Percentiles rank a stretch among this genome's conserved stretches.
Evolutionary conservation across 2,797 vertebrate species (phyloP).

Genomic region (Synaphobranchus kaupii): DNA sequence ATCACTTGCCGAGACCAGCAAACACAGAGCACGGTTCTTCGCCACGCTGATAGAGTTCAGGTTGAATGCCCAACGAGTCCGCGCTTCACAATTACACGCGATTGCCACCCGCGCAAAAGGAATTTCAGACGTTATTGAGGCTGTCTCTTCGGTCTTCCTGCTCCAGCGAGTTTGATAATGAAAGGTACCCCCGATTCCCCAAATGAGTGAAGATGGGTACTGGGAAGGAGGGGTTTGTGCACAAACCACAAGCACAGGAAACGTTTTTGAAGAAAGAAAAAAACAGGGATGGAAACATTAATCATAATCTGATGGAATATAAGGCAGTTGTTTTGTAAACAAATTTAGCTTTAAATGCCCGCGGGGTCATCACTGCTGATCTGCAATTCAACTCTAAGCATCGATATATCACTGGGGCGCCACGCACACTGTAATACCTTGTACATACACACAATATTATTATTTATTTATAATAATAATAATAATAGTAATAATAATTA

Average conservation of each 20-base stretch:
- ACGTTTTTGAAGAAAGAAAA: neutral
- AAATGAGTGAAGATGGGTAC: neutral
- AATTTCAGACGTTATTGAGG: neutral
- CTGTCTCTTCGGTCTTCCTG: neutral
- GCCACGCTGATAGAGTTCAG: neutral
- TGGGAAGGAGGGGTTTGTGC: neutral
- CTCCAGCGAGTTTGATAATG: neutral
- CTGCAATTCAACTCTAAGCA: neutral
- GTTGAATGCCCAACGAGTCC: neutral
- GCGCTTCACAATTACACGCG: neutral
- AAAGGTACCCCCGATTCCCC: neutral
- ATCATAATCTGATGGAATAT: constrained; percentile 25
- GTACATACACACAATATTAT: too few species aligned
- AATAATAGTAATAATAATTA: neutral
- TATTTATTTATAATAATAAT: neutral
- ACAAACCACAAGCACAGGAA: neutral
- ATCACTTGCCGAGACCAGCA: neutral
- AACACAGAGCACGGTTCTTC: neutral
- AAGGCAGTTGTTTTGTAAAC: neutral
- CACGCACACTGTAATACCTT: neutral
- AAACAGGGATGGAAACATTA: constrained; percentile 26
- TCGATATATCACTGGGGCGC: neutral
- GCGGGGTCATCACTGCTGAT: neutral
- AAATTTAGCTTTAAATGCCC: constrained; percentile 2
- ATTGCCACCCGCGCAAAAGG: neutral